These are phyloP conservation scores for Cryptotis parvus DNA, from an alignment of 2,113 vertebrate species.

Conservation along the genomic window DNA sequence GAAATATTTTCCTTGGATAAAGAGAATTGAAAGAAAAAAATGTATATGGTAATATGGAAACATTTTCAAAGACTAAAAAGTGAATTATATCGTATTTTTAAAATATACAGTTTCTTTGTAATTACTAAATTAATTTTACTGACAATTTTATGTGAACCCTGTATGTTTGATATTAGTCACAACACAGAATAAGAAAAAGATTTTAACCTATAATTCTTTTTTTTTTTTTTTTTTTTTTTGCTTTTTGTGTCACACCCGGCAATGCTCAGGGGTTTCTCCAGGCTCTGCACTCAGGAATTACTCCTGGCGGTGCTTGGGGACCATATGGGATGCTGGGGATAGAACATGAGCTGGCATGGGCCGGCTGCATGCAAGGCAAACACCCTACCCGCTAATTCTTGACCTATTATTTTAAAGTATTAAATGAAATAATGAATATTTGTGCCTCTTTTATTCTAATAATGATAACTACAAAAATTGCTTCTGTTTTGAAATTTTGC, in stretches of 20 bases:
- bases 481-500: conserved; percentile 13
- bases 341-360: too few species aligned
- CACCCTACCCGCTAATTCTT: too few species aligned
- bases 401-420: conserved; percentile 1
- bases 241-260: too few species aligned
- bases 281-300: too few species aligned
- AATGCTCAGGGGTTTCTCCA: too few species aligned
- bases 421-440: background rate
- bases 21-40: background rate
- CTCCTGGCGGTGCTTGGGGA: too few species aligned
- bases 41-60: background rate
- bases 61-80: background rate
- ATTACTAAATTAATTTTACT: background rate
- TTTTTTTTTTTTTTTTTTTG: too few species aligned
- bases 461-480: background rate
- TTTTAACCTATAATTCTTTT: background rate
- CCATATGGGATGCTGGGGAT: too few species aligned
- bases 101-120: background rate
- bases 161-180: background rate
- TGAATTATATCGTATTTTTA: background rate
- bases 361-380: too few species aligned
- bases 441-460: background rate
- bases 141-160: background rate
- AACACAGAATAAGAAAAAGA: background rate
- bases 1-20: background rate